Evolutionary conservation across 2,797 vertebrate species (phyloP).

Genomic region (Syncerus caffer): DNA sequence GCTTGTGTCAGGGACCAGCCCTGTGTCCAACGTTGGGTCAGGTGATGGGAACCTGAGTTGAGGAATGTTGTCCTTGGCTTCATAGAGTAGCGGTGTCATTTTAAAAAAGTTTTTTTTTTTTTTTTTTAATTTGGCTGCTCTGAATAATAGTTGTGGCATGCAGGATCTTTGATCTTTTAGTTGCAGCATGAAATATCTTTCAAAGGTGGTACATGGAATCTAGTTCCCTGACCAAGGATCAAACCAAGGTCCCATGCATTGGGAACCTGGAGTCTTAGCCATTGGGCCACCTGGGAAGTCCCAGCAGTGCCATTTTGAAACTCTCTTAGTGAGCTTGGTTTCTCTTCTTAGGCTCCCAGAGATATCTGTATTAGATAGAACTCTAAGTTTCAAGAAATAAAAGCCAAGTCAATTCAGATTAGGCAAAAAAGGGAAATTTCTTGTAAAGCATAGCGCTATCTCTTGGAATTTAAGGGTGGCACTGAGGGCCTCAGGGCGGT

Average conservation of each 20-base stretch:
- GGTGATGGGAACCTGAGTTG: not conserved
- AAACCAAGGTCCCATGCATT: not conserved
- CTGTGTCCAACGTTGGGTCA: fast-evolving
- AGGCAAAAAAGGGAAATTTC: not conserved
- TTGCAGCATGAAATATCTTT: not conserved
- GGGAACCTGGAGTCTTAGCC: not conserved
- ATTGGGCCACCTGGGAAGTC: not conserved
- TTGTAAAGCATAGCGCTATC: not conserved
- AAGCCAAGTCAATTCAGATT: not conserved
- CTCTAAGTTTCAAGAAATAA: not conserved
- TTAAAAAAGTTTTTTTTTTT: not conserved
- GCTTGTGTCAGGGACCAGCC: not conserved
- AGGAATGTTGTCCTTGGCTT: not conserved
- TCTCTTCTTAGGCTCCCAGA: not conserved
- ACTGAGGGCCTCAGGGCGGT: not conserved
- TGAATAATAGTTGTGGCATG: not conserved
- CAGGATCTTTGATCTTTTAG: not conserved
- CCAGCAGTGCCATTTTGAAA: not conserved
- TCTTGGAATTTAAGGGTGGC: not conserved
- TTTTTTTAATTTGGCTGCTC: not conserved
- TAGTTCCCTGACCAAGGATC: not conserved
- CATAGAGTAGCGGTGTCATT: not conserved
- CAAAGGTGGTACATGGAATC: not conserved
- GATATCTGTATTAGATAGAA: not conserved
- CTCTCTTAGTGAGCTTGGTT: not conserved